Base-by-base conservation (phyloP, 1,140 invertebrate genomes). In the Geopemphigus sp. region DNA sequence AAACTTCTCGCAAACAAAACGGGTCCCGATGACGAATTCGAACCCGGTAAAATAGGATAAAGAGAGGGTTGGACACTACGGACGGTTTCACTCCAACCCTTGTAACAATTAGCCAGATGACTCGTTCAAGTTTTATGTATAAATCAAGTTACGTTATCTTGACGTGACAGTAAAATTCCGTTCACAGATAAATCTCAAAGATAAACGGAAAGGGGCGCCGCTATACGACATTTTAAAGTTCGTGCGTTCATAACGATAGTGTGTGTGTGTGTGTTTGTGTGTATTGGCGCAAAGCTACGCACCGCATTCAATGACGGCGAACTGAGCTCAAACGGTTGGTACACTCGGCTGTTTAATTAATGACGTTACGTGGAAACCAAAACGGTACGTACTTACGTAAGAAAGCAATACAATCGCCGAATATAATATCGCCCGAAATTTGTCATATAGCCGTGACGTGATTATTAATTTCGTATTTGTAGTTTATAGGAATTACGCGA, bases 41-140 rank as follows among this genome's bases (percentile, higher is more conserved):
- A 24, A 63, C 56, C 73, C 56, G 56, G 73, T 53, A 61, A 59
- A 39, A 11, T 17, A 8, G 15, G 22, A 45, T 17, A 26, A n/a
- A 59, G 73, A 22, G 54, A 56, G 22, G 32, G 1, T 22, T 5
- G 10, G 14, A n/a, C 54, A 26, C 5, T 5, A 39, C 1, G 12
- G 12, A 50, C 22, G 22, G 24, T 59, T 26, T 78, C 24, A 29
- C 57, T 50, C 39, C 56, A 29, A 63, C 57, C 57, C 39, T 61
- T 78, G 74, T 61, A 78, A 78, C 56, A 63, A 78, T 78, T 78
- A 78, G 74, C 39, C 45, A 45, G 54, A 61, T 47, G 72, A 56
- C 50, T 63, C 74, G 54, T 50, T 32, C 39, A 50, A 78, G 45
- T 78, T 78, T 78, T 50, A 50, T 72, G 47, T 54, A 54, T 72